These are phyloP conservation scores for Siphamia tubifer DNA, from an alignment of 2,113 vertebrate species.

Conservation along the genomic window DNA sequence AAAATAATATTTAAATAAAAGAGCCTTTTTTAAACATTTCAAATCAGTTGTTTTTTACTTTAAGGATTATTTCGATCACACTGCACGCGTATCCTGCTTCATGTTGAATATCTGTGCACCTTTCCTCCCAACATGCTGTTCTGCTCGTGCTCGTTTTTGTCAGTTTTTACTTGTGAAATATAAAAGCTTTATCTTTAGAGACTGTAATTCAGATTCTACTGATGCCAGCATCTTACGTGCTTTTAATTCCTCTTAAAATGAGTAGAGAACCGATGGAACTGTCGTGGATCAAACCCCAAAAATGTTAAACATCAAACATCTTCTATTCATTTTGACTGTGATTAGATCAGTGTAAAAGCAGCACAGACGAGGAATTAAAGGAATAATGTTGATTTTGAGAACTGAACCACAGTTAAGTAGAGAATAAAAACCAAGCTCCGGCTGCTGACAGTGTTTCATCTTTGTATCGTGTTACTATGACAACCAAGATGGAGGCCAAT, in stretches of 20 bases:
- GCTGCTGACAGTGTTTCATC: no score
- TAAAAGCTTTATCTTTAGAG: no score
- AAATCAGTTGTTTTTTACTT: neutral
- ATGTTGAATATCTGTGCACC: conserved; percentile 3
- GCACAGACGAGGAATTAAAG: neutral
- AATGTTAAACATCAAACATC: neutral
- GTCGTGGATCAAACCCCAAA: neutral
- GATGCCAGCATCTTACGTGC: neutral
- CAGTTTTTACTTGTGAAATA: neutral
- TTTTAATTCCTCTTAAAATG: neutral
- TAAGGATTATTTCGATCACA: neutral
- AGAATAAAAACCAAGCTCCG: no score
- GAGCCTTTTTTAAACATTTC: conserved; percentile 4
- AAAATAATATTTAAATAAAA: conserved; percentile 49
- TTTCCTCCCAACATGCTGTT: neutral
- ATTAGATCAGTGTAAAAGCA: conserved; percentile 18
- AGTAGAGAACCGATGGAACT: neutral
- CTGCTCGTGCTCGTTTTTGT: conserved; percentile 33
- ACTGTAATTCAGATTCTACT: neutral
- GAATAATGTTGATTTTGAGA: conserved; percentile 26
- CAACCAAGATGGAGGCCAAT: no score
- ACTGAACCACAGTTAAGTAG: neutral
- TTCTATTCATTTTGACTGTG: neutral
- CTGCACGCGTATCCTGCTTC: neutral
- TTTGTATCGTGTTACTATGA: no score